Base-by-base conservation (phyloP, 2,888 invertebrate genomes). In the Mimumesa dahlbomi region DNA sequence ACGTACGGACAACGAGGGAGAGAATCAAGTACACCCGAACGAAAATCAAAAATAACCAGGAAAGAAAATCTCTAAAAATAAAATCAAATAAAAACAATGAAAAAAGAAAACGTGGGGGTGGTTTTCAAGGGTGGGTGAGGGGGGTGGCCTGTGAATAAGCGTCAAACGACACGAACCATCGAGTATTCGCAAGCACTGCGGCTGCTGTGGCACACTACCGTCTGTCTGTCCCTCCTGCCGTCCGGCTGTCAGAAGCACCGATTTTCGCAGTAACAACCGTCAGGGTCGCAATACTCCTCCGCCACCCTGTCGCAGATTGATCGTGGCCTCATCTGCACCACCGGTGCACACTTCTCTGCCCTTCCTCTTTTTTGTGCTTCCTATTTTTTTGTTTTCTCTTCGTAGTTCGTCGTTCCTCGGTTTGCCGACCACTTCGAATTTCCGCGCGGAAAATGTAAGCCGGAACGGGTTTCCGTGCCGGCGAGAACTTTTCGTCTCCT, bases 141-240 rank as follows among this genome's bases (percentile, higher is more conserved):
- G 18, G 14, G 16, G 18, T 42, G 40, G 45, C 34, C 45, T 14
- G 36, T 25, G 66, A 46, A 68, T 53, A 65, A 79, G 76, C 67
- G 61, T 67, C 48, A 77, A 72, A 72, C 65, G 72, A 72, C 72
- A 77, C 80, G 75, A 87, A 89, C 89, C 89, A 89, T 89, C 86
- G 89, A 89, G 87, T 88, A 89, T 82, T 87, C 85, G 85, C 85
- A 86, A 85, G 86, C 84, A 85, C 86, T 84, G 86, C 84, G 86
- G 85, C 86, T 84, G 87, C 87, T 88, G 86, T 87, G 85, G 86
- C 86, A 87, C 85, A 86, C 88, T 86, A 87, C 83, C 84, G 86
- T 87, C 83, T 78, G 81, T 86, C 84, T 83, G 82, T 86, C 83
- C 82, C 83, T 84, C 81, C 82, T 84, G 81, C 80, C 82, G 84